Evolutionary conservation across 2,797 vertebrate genomes (phyloP).

Genomic region (Bovichtus variegatus): DNA sequence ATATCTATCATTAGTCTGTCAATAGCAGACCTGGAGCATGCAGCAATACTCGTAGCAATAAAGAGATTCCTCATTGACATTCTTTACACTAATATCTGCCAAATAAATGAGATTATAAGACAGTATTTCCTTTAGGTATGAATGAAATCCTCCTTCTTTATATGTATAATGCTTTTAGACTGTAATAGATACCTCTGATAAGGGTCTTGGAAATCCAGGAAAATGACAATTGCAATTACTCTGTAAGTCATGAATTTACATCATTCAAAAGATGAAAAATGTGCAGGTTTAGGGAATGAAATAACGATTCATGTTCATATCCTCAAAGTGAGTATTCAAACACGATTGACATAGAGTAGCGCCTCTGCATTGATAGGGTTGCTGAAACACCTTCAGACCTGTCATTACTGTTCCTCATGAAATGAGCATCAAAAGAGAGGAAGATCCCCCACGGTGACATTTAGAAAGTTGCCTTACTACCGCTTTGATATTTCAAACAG

Average conservation of each 20-base stretch:
- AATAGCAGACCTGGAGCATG: slow-evolving; percentile 33
- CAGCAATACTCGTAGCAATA: slow-evolving; percentile 41
- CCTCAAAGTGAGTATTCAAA: slow-evolving; percentile 76
- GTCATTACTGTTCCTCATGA: slow-evolving; percentile 77
- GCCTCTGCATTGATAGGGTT: slow-evolving; percentile 59
- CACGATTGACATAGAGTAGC: slow-evolving; percentile 59
- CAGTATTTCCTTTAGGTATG: slow-evolving; percentile 42
- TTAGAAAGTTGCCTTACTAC: slow-evolving; percentile 80
- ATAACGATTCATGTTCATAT: slow-evolving; percentile 72
- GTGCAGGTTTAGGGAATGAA: slow-evolving; percentile 57
- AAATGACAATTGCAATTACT: slow-evolving; percentile 67
- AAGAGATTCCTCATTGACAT: slow-evolving; percentile 46
- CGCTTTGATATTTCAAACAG: slow-evolving; percentile 85
- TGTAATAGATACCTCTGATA: slow-evolving; percentile 41
- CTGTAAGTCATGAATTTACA: slow-evolving; percentile 56
- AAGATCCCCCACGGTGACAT: slow-evolving; percentile 82
- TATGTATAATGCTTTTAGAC: slow-evolving; percentile 36
- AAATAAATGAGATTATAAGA: slow-evolving; percentile 44
- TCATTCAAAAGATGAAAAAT: slow-evolving; percentile 68
- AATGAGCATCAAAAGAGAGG: slow-evolving; percentile 76
- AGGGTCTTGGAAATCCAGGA: slow-evolving; percentile 46
- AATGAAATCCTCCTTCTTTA: slow-evolving; percentile 43
- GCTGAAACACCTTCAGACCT: slow-evolving; percentile 76
- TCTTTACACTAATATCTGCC: slow-evolving; percentile 32
- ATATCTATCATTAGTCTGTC: slow-evolving; percentile 53